A percentile compares a stretch with the other conserved stretches of the same genome.
These are phyloP conservation scores for Macrophya alboannulata DNA, from an alignment of 2,888 invertebrate species.

Conservation along the genomic window DNA sequence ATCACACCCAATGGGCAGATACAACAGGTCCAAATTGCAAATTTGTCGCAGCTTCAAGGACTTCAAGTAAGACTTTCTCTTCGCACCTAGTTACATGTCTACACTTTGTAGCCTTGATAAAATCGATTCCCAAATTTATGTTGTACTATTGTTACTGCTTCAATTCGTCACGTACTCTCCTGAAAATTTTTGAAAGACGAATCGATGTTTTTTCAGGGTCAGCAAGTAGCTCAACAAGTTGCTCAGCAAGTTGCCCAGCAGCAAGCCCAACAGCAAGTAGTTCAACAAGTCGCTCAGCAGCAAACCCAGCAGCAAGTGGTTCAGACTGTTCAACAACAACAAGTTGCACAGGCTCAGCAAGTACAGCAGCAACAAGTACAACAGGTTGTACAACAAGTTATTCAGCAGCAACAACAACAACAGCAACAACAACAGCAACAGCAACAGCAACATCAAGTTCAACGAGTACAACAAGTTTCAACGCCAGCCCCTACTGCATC, in stretches of 20 bases:
- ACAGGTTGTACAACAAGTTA: constrained; percentile 69
- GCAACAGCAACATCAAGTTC: constrained; percentile 63
- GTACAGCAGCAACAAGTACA: constrained; percentile 71
- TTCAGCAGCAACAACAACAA: constrained; percentile 66
- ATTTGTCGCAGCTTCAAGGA: constrained; percentile 81
- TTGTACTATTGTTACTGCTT: not conserved
- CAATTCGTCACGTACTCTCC: not conserved
- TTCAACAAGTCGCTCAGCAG: constrained; percentile 72
- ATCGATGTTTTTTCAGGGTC: constrained; percentile 67
- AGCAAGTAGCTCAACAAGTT: constrained; percentile 74
- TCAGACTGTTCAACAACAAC: constrained; percentile 68
- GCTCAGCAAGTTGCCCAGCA: constrained; percentile 68
- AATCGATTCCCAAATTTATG: constrained; percentile 18
- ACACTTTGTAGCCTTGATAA: not conserved
- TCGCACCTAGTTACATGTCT: constrained; percentile 64
- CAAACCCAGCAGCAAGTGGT: constrained; percentile 68
- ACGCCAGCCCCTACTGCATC: constrained; percentile 76
- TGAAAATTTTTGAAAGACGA: not conserved
- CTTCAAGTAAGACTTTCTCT: constrained; percentile 73
- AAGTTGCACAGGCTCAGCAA: constrained; percentile 68
- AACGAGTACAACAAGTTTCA: constrained; percentile 74
- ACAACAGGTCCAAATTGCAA: constrained; percentile 93
- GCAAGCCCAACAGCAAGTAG: constrained; percentile 68
- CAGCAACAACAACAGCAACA: constrained; percentile 72
- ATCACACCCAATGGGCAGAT: constrained; percentile 95